Evolutionary conservation across 2,797 vertebrate species (phyloP).

Genomic region (Sebastes matsubarae): DNA sequence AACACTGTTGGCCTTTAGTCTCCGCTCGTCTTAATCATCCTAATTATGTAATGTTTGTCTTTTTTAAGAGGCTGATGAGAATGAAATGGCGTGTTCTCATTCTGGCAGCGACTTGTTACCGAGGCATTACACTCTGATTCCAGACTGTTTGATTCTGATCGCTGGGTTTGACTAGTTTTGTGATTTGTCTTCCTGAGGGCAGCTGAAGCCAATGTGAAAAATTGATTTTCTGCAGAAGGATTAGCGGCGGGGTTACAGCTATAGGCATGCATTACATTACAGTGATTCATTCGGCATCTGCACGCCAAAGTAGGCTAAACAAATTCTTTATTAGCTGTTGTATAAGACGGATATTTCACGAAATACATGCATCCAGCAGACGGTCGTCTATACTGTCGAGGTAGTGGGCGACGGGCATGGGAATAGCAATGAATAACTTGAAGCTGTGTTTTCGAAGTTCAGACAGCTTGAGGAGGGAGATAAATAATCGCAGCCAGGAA

Average conservation of each 20-base stretch:
- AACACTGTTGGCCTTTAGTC: constrained; percentile 65
- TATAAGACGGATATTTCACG: constrained; percentile 27
- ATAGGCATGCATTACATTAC: constrained; percentile 61
- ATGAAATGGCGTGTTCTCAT: constrained; percentile 22
- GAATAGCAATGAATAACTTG: constrained; percentile 53
- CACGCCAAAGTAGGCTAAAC: constrained; percentile 41
- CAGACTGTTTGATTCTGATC: constrained; percentile 57
- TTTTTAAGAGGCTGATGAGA: constrained; percentile 50
- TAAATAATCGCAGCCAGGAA: constrained; percentile 68
- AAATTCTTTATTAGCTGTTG: constrained; percentile 46
- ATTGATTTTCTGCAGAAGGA: constrained; percentile 71
- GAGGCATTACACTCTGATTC: constrained; percentile 28
- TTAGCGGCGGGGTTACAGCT: constrained; percentile 60
- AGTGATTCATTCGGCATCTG: constrained; percentile 47
- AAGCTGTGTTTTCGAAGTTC: constrained; percentile 53
- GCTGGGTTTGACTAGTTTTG: constrained; percentile 56
- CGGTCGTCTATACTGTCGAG: constrained; percentile 22
- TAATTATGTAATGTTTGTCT: constrained; percentile 64
- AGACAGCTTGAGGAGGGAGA: constrained; percentile 59
- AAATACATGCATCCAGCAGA: constrained; percentile 4
- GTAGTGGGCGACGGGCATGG: constrained; percentile 40
- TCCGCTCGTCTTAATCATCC: constrained; percentile 61
- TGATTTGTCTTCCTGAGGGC: constrained; percentile 57
- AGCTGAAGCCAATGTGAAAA: constrained; percentile 56
- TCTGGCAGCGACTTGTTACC: constrained; percentile 34